A percentile compares a stretch with the other conserved stretches of the same genome.
These are phyloP conservation scores for Argya squamiceps DNA, from an alignment of 2,797 vertebrate genomes.

Conservation along the genomic window DNA sequence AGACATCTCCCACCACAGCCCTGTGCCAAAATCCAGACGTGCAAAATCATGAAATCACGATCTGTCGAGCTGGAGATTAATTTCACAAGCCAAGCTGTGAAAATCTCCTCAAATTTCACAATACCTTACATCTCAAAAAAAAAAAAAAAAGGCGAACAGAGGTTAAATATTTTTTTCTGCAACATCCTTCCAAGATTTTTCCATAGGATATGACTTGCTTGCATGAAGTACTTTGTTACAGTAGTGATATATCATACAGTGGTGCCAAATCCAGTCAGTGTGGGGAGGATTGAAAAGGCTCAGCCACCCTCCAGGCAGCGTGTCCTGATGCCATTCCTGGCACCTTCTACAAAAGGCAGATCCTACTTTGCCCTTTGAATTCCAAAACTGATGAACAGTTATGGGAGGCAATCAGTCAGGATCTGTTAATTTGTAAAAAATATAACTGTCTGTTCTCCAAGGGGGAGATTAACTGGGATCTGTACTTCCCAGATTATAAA, in stretches of 20 bases:
- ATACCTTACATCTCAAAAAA: not conserved
- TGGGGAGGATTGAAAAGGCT: not conserved
- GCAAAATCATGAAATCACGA: not conserved
- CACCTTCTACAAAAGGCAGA: not conserved
- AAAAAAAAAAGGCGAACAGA: not conserved
- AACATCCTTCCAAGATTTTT: not conserved
- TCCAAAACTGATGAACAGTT: not conserved
- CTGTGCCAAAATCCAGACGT: constrained; percentile 12
- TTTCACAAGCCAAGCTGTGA: constrained; percentile 26
- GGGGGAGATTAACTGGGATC: constrained; percentile 25
- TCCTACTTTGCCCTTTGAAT: constrained; percentile 3
- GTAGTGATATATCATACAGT: not conserved
- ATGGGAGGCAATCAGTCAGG: not conserved
- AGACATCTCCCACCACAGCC: not conserved
- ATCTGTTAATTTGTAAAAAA: not conserved
- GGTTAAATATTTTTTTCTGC: not conserved
- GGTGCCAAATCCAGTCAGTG: not conserved
- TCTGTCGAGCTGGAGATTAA: constrained; percentile 6
- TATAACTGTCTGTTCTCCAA: not conserved
- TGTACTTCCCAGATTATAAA: not conserved
- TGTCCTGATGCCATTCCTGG: not conserved
- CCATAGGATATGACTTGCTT: not conserved
- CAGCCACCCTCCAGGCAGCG: not conserved
- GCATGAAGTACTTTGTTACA: not conserved
- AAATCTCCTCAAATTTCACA: constrained; percentile 41